Evolutionary conservation across 1,140 invertebrate species (phyloP).

Genomic region (Reticulitermes speratus): DNA sequence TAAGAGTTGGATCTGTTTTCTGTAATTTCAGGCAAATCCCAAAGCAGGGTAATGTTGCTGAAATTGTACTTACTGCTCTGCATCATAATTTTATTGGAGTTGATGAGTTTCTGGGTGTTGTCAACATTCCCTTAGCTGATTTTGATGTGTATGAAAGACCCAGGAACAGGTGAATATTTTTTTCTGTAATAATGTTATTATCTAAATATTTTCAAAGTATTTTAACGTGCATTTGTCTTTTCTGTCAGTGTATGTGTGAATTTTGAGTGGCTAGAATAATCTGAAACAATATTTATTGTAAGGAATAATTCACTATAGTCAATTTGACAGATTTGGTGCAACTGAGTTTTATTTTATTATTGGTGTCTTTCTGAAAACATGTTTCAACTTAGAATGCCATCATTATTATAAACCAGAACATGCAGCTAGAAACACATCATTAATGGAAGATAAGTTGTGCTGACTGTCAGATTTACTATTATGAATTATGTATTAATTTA

Average conservation of each 20-base stretch:
- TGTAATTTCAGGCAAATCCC: conserved; percentile 66
- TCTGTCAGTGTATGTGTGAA: not conserved
- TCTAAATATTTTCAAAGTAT: not conserved
- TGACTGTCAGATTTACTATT: too few species aligned
- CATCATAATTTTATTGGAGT: conserved; percentile 86
- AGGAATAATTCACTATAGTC: too few species aligned
- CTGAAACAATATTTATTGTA: too few species aligned
- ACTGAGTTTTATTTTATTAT: too few species aligned
- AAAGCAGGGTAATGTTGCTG: conserved; percentile 81
- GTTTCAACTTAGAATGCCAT: too few species aligned
- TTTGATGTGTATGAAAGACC: conserved; percentile 90
- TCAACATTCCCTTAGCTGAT: conserved; percentile 76
- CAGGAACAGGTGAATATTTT: conserved; percentile 67
- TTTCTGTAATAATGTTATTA: conserved; percentile 34
- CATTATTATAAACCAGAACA: too few species aligned
- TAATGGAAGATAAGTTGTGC: too few species aligned
- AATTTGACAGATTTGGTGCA: too few species aligned
- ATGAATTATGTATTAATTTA: too few species aligned
- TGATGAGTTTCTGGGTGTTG: conserved; percentile 89
- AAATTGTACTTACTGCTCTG: conserved; percentile 79
- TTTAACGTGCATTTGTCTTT: not conserved
- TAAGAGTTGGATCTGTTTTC: not conserved
- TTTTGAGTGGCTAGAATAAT: not conserved
- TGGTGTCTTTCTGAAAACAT: too few species aligned
- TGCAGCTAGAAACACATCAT: too few species aligned